phyloP scores from a whole-genome alignment of 2,113 vertebrate genomes.

The Pagrus major region DNA sequence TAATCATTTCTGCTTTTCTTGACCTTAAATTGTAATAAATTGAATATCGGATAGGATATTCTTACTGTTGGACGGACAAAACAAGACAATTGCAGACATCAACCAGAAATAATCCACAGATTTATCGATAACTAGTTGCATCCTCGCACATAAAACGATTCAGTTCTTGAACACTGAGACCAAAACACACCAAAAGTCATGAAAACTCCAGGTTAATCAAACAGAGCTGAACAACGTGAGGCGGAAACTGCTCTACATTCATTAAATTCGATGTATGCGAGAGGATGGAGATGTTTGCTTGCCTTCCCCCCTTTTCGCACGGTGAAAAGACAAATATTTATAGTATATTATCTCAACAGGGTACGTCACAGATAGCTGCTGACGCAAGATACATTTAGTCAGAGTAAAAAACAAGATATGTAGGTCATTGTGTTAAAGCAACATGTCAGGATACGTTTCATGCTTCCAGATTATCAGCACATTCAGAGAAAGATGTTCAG shows the following conservation, averaged over 20 bases:
- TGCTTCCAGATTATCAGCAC: neutral
- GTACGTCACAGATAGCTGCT: neutral
- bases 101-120: too few species aligned
- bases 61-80: neutral
- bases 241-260: neutral
- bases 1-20: neutral
- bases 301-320: neutral
- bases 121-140: too few species aligned
- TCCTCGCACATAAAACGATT: too few species aligned
- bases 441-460: neutral
- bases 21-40: neutral
- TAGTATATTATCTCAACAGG: neutral
- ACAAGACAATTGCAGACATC: neutral
- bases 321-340: slow-evolving; percentile 13
- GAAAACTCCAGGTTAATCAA: neutral
- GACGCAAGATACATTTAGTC: neutral
- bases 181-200: neutral
- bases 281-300: neutral
- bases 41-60: neutral
- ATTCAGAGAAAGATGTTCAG: neutral
- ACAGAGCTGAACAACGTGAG: neutral
- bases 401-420: neutral
- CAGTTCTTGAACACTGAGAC: too few species aligned
- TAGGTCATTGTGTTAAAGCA: slow-evolving; percentile 12
- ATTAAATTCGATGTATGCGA: neutral